Conservation (phyloP, 2,797 vertebrate species). For the Lepus townsendii region DNA sequence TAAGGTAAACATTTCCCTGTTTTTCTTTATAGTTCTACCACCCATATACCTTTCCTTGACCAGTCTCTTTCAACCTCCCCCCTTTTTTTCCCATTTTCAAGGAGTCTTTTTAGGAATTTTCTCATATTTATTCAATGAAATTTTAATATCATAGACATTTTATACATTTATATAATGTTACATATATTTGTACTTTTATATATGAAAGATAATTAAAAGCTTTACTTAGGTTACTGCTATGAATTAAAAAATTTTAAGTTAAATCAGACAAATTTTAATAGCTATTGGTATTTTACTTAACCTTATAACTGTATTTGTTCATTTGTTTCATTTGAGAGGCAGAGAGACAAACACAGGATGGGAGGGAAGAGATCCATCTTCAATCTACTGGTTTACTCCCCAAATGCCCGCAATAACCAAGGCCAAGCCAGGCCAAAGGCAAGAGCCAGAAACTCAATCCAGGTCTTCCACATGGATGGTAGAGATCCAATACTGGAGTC, state of each 20-base stretch:
- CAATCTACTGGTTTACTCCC: no score
- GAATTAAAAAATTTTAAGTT: conserved; percentile 37
- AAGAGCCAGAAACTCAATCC: no score
- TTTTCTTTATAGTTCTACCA: conserved; percentile 51
- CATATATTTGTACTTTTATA: neutral
- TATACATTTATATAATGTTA: neutral
- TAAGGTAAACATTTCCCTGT: neutral
- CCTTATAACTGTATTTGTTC: conserved; percentile 7
- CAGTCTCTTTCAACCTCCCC: neutral
- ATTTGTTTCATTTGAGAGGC: neutral
- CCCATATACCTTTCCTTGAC: conserved; percentile 9
- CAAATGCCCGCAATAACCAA: no score
- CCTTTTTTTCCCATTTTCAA: neutral
- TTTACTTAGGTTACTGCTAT: neutral
- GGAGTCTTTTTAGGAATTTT: conserved; percentile 2
- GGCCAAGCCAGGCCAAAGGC: no score
- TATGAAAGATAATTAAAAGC: neutral
- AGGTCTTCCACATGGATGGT: no score
- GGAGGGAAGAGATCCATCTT: no score
- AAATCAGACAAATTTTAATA: conserved; percentile 18
- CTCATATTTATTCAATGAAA: neutral
- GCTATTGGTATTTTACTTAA: conserved; percentile 15
- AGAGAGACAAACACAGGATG: no score
- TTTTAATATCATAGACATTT: neutral
- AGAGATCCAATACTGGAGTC: no score